A percentile compares a stretch with the other conserved stretches of the same genome.
These are phyloP conservation scores for Siniperca chuatsi DNA, from an alignment of 2,113 vertebrate species.

Conservation along the genomic window DNA sequence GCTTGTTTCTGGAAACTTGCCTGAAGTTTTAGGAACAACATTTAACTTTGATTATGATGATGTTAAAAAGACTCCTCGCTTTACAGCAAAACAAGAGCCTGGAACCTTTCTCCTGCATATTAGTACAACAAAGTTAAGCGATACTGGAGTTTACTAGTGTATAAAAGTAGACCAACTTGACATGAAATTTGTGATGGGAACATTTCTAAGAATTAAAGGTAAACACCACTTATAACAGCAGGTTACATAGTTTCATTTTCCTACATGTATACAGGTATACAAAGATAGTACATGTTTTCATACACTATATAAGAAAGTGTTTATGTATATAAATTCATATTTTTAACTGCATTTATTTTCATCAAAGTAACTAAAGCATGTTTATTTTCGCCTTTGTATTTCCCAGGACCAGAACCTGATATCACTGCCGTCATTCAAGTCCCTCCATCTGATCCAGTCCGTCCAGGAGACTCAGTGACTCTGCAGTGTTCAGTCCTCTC, in stretches of 20 bases:
- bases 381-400: not conserved
- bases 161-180: not conserved
- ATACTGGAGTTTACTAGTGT: constrained; percentile 63
- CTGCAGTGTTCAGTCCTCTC: constrained; percentile 59
- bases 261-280: too few species aligned
- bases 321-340: too few species aligned
- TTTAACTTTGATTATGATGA: fast-evolving
- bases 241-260: too few species aligned
- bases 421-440: not conserved
- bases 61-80: not conserved
- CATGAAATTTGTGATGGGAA: constrained; percentile 12
- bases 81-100: constrained; percentile 40
- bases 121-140: not conserved
- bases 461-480: constrained; percentile 31
- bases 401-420: constrained; percentile 23
- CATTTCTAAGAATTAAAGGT: constrained; percentile 28
- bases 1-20: constrained; percentile 49
- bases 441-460: not conserved
- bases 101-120: constrained; percentile 58
- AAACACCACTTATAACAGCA: not conserved
- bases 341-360: too few species aligned
- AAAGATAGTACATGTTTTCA: too few species aligned
- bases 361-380: too few species aligned
- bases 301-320: too few species aligned
- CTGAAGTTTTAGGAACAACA: constrained; percentile 48